Percentiles rank a stretch among this genome's conserved stretches.
phyloP scores from a whole-genome alignment of 2,113 vertebrate genomes.

The Aleadryas rufinucha region DNA sequence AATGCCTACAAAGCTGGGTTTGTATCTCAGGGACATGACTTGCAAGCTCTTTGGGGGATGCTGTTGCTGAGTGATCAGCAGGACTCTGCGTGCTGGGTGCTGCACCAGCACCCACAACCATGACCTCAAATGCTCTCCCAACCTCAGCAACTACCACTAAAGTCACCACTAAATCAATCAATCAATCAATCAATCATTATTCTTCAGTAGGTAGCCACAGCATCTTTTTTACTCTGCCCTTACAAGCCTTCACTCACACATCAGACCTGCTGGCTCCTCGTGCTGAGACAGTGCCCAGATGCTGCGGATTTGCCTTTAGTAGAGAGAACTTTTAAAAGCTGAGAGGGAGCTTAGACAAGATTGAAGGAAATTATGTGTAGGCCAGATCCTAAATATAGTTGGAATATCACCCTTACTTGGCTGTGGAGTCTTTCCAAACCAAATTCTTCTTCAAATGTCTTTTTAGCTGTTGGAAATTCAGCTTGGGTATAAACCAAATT shows the following conservation, averaged over 20 bases:
- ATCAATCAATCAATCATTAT: not conserved
- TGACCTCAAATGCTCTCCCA: not conserved
- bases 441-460: not conserved
- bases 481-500: not conserved
- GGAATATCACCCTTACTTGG: not conserved
- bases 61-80: not conserved
- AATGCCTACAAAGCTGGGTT: accelerated
- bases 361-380: not conserved
- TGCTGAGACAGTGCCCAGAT: not conserved
- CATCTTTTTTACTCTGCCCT: not conserved
- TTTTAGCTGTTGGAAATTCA: constrained; percentile 4
- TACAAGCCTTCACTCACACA: not conserved
- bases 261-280: not conserved
- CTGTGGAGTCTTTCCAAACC: not conserved
- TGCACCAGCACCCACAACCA: not conserved
- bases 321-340: not conserved
- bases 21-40: not conserved
- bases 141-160: not conserved
- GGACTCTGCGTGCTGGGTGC: not conserved
- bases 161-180: not conserved
- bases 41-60: not conserved
- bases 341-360: not conserved
- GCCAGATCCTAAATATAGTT: not conserved
- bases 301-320: not conserved
- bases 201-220: not conserved